A percentile compares a stretch with the other conserved stretches of the same genome.
These are phyloP conservation scores for Eumerus sabulonum DNA, from an alignment of 2,888 invertebrate genomes.

Conservation along the genomic window DNA sequence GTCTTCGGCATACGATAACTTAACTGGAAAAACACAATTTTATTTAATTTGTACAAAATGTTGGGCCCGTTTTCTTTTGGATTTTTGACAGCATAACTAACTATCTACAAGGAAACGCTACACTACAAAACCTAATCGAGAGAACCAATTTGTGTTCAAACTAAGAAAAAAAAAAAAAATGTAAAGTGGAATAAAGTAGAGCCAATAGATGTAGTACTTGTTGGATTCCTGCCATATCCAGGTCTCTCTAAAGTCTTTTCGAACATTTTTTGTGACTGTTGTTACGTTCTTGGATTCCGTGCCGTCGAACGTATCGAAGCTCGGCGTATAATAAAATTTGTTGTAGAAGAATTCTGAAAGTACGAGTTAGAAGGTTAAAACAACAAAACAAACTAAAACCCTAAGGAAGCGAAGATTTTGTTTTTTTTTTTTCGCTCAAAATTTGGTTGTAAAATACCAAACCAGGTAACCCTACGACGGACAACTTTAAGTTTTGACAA, in stretches of 20 bases:
- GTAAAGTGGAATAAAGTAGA: background rate
- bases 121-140: no score
- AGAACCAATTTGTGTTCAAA: no score
- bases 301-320: constrained; percentile 6
- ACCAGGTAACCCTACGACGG: no score
- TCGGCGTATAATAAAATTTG: background rate
- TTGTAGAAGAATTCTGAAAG: no score
- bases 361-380: no score
- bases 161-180: background rate
- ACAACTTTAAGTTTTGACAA: background rate
- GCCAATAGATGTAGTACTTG: constrained; percentile 27
- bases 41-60: background rate
- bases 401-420: no score
- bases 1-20: constrained; percentile 45
- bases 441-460: no score
- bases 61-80: constrained; percentile 35
- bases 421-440: no score
- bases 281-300: no score
- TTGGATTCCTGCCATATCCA: constrained; percentile 82
- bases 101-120: background rate
- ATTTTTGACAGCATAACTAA: constrained; percentile 46
- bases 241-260: constrained; percentile 85
- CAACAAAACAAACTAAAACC: background rate
- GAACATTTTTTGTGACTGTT: constrained; percentile 71
- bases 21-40: constrained; percentile 37